Percentiles rank a stretch among this genome's conserved stretches.
phyloP scores from a whole-genome alignment of 2,888 invertebrate species.

The Parnassius apollo region DNA sequence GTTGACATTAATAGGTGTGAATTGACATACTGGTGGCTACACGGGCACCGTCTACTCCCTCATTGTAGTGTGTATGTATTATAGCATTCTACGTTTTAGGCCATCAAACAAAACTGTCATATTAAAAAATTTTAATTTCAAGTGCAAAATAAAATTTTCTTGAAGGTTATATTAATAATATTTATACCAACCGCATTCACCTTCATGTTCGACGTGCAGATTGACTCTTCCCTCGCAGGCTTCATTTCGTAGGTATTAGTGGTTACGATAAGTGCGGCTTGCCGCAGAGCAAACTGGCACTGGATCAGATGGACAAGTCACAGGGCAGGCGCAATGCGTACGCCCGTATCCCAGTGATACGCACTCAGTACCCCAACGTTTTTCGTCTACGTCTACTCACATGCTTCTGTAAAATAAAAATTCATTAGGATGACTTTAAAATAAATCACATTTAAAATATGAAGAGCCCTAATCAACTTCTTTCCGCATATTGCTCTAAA shows the following conservation, averaged over 20 bases:
- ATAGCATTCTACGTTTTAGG: no score
- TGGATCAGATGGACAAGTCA: conserved; percentile 87
- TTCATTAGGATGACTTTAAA: conserved; percentile 5
- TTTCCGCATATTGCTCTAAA: conserved; percentile 18
- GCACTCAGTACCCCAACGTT: conserved; percentile 91
- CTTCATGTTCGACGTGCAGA: conserved; percentile 86
- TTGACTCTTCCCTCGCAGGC: conserved; percentile 88
- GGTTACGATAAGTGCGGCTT: conserved; percentile 92
- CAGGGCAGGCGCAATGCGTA: conserved; percentile 90
- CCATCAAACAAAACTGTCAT: no score
- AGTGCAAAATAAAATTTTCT: no score
- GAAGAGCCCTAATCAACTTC: conserved; percentile 21
- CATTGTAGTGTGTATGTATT: no score
- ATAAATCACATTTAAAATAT: conserved; percentile 13
- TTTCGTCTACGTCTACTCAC: conserved; percentile 91
- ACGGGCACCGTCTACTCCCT: no score
- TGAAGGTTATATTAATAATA: background rate
- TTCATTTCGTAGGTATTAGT: conserved; percentile 89
- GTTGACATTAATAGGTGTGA: no score
- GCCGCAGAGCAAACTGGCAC: conserved; percentile 94
- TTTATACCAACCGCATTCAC: conserved; percentile 88
- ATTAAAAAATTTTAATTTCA: no score
- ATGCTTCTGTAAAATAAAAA: conserved; percentile 83
- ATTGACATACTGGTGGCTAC: no score
- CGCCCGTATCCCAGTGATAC: conserved; percentile 86